Evolutionary conservation across 2,797 vertebrate genomes (phyloP), one percentile per base, ranked within the genome.

Genomic region (Cuculus canorus): DNA sequence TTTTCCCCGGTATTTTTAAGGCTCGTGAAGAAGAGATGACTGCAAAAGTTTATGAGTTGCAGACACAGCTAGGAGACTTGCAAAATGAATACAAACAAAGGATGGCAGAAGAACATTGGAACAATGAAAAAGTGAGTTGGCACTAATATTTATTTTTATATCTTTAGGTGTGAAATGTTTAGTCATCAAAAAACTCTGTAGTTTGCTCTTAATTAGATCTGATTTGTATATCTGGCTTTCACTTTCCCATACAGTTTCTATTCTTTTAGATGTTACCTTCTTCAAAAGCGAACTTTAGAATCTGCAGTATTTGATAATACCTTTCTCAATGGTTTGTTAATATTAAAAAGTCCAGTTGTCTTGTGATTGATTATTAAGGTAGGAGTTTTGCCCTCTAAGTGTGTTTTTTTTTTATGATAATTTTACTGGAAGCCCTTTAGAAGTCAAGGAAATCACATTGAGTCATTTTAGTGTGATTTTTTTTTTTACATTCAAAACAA

Each of bases 11-110:
- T 54, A 33, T 94, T 90, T 78, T 95, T 57, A 96, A 99, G 99
- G 98, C 96, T 96, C 98, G 99, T 94, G 99, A 99, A 95, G 99
- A 99, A 83, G 99, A 99, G 98, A 99, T 99, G 99, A 98, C 99
- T 37, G 97, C 96, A 70, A 98, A 99, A 97, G 99, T 99, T 91
- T 98, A 97, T 77, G 98, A 99, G 88, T 97, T 99, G 61, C 98
- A 99, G 96, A 98, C 98, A 69, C 98, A 99, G 61, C 97, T 99
- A 59, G 98, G 99, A 90, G 98, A 98, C 35, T 89, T 99, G 45
- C 98, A 98, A 92, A 95, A 94, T 71, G 93, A 97, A 17, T 93
- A 91, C 11, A 84, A 97, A 66, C 93, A 95, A 73, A 97, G 57
- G 71, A 50, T 92, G 28, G 80, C 86, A 23, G 94, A 97, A 80